Evolutionary conservation across 1,140 invertebrate genomes (phyloP).

Genomic region (Chironomus tepperi): DNA sequence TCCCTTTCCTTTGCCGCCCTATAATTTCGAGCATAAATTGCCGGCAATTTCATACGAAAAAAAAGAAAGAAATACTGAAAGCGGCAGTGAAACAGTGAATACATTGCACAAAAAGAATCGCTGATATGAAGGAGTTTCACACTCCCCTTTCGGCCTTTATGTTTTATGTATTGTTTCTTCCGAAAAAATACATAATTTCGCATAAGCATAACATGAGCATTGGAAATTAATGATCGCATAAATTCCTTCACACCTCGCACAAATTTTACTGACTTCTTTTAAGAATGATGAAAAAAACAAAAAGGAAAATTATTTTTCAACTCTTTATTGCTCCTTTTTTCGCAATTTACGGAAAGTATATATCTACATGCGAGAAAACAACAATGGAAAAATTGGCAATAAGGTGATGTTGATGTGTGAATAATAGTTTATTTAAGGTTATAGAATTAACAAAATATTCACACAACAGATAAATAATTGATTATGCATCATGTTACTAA

Average conservation of each 20-base stretch:
- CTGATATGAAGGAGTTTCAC: constrained; percentile 15
- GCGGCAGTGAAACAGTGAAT: not conserved
- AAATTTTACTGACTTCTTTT: not conserved
- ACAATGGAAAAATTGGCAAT: too few species aligned
- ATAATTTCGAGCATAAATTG: constrained; percentile 21
- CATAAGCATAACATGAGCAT: constrained; percentile 19
- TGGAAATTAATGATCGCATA: constrained; percentile 19
- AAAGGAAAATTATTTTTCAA: not conserved
- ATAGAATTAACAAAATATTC: too few species aligned
- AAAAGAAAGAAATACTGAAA: not conserved
- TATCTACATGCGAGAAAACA: too few species aligned
- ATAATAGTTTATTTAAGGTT: too few species aligned
- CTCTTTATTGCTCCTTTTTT: not conserved
- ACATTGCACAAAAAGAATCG: not conserved
- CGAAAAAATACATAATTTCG: constrained; percentile 19
- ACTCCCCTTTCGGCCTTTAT: not conserved
- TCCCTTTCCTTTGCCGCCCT: not conserved
- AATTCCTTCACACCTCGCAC: constrained; percentile 23
- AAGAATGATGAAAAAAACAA: not conserved
- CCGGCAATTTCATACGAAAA: constrained; percentile 18
- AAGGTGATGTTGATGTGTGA: too few species aligned
- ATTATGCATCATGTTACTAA: too few species aligned
- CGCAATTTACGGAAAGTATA: too few species aligned
- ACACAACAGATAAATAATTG: too few species aligned
- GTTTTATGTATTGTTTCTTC: not conserved